Percentiles rank a stretch among this genome's conserved stretches.
Conservation (phyloP, 1,140 invertebrate genomes). For the Hirudo medicinalis region DNA sequence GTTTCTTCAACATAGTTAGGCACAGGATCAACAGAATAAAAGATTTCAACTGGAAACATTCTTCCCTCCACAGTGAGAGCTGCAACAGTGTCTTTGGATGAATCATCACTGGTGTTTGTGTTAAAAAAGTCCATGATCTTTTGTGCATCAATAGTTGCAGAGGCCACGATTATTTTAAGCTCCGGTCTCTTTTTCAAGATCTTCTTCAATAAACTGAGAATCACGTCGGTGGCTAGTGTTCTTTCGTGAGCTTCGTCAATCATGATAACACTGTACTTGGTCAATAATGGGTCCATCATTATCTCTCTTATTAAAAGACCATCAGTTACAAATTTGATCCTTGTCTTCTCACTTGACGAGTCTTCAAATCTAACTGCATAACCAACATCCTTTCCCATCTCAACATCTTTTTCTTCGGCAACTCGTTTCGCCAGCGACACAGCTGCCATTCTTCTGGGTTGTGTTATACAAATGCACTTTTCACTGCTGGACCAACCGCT, state of each 20-base stretch:
- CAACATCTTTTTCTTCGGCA: constrained; percentile 67
- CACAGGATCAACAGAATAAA: constrained; percentile 63
- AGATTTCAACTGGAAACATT: constrained; percentile 72
- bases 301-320: constrained; percentile 85
- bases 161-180: constrained; percentile 74
- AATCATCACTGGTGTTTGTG: constrained; percentile 45
- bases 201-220: constrained; percentile 86
- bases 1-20: constrained; percentile 77
- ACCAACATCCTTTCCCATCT: constrained; percentile 70
- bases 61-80: constrained; percentile 78
- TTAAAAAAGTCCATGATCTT: constrained; percentile 43
- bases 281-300: constrained; percentile 80
- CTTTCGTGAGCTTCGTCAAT: constrained; percentile 94
- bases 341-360: constrained; percentile 53
- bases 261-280: constrained; percentile 74
- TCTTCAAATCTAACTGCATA: constrained; percentile 86
- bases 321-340: constrained; percentile 92
- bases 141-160: constrained; percentile 86
- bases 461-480: constrained; percentile 65
- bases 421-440: constrained; percentile 76
- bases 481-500: constrained; percentile 60
- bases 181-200: constrained; percentile 62
- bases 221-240: constrained; percentile 77
- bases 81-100: constrained; percentile 53
- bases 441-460: constrained; percentile 78